Percentiles rank a stretch among this genome's conserved stretches.
phyloP scores from a whole-genome alignment of 2,797 vertebrate species.

The Enteromius mattozi region DNA sequence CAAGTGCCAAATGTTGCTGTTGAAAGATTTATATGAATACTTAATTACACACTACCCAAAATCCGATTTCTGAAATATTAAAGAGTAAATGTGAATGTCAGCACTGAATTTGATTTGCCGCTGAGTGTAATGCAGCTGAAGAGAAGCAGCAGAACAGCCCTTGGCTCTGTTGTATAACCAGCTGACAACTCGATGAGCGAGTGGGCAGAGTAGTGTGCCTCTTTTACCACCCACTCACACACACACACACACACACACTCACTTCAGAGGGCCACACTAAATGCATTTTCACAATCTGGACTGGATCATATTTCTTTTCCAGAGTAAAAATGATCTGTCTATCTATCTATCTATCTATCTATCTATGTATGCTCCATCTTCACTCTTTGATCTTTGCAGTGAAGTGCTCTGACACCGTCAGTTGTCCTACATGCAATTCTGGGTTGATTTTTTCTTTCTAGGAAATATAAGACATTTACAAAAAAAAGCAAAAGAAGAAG shows the following conservation, averaged over 20 bases:
- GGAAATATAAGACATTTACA: background rate
- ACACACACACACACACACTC: constrained; percentile 14
- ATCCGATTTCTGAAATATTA: background rate
- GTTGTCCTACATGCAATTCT: background rate
- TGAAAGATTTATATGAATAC: background rate
- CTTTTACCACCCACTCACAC: constrained; percentile 41
- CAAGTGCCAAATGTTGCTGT: background rate
- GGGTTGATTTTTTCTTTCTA: background rate
- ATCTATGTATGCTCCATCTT: background rate
- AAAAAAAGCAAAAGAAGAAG: background rate
- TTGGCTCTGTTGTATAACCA: constrained; percentile 72
- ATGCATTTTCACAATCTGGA: constrained; percentile 60
- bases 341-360: background rate
- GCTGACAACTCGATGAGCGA: constrained; percentile 61
- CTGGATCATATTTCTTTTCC: constrained; percentile 39
- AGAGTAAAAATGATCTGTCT: background rate
- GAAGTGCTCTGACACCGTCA: background rate
- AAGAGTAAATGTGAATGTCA: background rate
- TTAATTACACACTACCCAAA: background rate
- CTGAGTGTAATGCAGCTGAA: constrained; percentile 58
- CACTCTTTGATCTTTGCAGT: constrained; percentile 6
- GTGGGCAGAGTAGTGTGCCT: constrained; percentile 51
- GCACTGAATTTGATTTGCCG: constrained; percentile 11
- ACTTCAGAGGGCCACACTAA: constrained; percentile 43
- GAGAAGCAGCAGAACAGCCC: constrained; percentile 62